Evolutionary conservation across 2,888 invertebrate species (phyloP).

Genomic region (Perdita meconis): DNA sequence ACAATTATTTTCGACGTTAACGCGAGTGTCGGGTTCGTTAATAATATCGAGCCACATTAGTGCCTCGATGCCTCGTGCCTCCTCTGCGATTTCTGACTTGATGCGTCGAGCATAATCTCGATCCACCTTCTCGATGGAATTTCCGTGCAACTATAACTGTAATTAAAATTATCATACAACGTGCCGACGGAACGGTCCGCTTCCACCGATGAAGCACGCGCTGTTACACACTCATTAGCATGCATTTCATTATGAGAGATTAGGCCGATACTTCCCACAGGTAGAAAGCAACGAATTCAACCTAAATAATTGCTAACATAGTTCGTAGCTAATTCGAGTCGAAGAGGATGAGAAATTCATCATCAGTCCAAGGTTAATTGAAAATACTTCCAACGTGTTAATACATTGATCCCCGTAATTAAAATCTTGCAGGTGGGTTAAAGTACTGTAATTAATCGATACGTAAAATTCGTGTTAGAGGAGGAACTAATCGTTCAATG

Average conservation of each 20-base stretch:
- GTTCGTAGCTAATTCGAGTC: background rate
- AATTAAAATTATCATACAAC: constrained; percentile 38
- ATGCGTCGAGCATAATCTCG: constrained; percentile 24
- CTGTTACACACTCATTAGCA: background rate
- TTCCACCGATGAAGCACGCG: background rate
- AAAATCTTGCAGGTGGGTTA: background rate
- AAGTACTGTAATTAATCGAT: constrained; percentile 15
- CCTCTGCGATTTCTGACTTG: constrained; percentile 33
- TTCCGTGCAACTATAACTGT: constrained; percentile 43
- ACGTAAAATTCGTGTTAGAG: background rate
- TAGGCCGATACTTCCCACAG: background rate
- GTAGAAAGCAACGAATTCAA: background rate
- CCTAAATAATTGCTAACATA: background rate
- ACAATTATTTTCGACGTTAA: constrained; percentile 35
- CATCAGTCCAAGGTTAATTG: background rate
- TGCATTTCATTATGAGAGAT: background rate
- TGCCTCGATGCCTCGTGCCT: constrained; percentile 32
- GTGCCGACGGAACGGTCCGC: background rate
- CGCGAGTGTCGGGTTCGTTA: constrained; percentile 31
- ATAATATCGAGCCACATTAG: constrained; percentile 47
- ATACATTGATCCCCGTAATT: constrained; percentile 1
- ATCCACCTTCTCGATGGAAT: constrained; percentile 31
- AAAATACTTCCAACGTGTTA: background rate
- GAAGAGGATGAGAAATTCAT: background rate
- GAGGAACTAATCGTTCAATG: background rate